Base-by-base conservation (phyloP, 1,140 invertebrate genomes). In the Zeugodacus cucurbitae region DNA sequence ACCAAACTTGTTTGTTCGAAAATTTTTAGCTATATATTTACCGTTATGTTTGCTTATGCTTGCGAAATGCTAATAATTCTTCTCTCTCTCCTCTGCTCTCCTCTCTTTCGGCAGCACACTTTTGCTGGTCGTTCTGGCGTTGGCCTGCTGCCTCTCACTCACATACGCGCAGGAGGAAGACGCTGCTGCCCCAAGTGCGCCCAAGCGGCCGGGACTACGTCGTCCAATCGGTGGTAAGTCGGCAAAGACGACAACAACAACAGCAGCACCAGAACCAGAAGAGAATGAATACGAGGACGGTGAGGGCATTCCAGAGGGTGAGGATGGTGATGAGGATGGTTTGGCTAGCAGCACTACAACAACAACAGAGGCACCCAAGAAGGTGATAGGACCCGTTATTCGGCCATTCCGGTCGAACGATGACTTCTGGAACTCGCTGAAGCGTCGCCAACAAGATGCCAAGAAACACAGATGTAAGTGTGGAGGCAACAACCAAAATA, bases 391-490 rank as follows among this genome's bases (percentile, higher is more conserved):
- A 1, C 95, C 96, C 11, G 94, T 96, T 48, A 95, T 96, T 17
- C 94, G 95, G 41, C 95, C 95, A 3, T 96, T 95, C 93, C 94
- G 96, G 90, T 96, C 96, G 90, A 97, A 97, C 91, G 95, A 96
- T 64, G 96, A 96, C 89, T 94, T 97, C 26, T 92, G 96, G 64
- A 96, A 95, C 87, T 95, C 96, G 3, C 92, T 97, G 85, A 97
- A 96, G 92, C 95, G 95, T 88, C 94, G 96, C 89, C 94, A 93
- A 89, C 90, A 90, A 89, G 92, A 93, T 87, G 92, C 91, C 94
- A 91, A 95, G 95, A 91, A 95, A 95, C 90, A 92, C 41, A 91
- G 91, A 93, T 85, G 91, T 89, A 44, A 91, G 93, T 93, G 91
- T 91, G 90, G 90, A 89, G 54, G 78, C 85, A 48, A 87, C 90